Conservation (phyloP, 2,888 invertebrate genomes). For the Sarcophaga subvicina region DNA sequence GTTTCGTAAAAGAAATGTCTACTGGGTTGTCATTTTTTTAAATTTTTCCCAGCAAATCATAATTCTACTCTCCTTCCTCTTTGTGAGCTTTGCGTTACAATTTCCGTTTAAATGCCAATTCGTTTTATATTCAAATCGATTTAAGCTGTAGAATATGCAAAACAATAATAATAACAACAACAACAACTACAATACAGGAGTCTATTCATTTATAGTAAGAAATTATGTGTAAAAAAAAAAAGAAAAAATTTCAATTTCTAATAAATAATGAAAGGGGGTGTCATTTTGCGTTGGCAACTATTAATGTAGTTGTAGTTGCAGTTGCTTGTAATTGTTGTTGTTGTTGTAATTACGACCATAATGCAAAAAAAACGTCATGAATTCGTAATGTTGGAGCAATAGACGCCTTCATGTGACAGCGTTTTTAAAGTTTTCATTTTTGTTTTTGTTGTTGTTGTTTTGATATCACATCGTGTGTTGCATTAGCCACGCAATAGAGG, state of each 20-base stretch:
- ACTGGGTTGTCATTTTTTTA: not conserved
- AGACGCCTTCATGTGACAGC: slow-evolving; percentile 34
- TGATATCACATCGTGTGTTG: slow-evolving; percentile 27
- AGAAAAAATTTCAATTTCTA: not conserved
- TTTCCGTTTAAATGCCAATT: not conserved
- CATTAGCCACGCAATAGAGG: slow-evolving; percentile 76
- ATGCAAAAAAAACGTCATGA: not conserved
- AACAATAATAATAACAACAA: not conserved
- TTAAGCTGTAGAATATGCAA: not conserved
- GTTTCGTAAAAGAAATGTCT: too few species aligned
- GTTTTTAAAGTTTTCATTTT: not conserved
- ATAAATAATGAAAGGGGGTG: slow-evolving; percentile 34
- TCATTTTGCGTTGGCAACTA: not conserved
- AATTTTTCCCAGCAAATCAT: not conserved
- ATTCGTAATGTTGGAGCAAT: slow-evolving; percentile 25
- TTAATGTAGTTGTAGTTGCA: not conserved
- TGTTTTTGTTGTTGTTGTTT: slow-evolving; percentile 16
- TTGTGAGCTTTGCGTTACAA: not conserved
- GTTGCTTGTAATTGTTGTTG: not conserved
- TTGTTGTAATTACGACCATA: slow-evolving; percentile 35
- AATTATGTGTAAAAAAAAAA: not conserved
- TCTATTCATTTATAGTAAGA: not conserved
- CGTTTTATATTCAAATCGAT: slow-evolving; percentile 9
- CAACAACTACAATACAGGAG: not conserved
- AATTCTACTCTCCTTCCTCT: not conserved